Evolutionary conservation across 2,113 vertebrate genomes (phyloP).

Genomic region (Gasterosteus aculeatus): DNA sequence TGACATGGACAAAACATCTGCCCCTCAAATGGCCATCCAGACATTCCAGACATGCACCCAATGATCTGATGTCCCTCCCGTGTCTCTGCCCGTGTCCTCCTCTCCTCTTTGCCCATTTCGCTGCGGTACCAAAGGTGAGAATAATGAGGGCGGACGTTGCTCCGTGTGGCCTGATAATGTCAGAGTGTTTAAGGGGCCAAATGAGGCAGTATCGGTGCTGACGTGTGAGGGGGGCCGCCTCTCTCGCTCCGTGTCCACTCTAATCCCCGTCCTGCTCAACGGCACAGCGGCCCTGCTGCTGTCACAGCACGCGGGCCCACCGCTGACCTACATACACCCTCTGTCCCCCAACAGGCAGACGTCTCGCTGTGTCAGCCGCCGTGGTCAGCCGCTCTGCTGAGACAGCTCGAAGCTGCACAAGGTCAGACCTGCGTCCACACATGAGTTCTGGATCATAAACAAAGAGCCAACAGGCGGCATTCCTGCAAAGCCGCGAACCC

Average conservation of each 20-base stretch:
- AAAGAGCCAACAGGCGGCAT: constrained; percentile 36
- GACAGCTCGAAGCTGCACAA: constrained; percentile 75
- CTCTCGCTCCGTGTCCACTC: constrained; percentile 74
- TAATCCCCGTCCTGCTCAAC: constrained; percentile 71
- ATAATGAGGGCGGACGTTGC: constrained; percentile 88
- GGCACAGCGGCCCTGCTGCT: constrained; percentile 61
- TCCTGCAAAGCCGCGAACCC: constrained; percentile 16
- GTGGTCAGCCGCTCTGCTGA: constrained; percentile 62
- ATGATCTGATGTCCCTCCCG: constrained; percentile 23
- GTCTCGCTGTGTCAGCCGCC: constrained; percentile 69
- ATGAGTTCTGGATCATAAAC: constrained; percentile 45
- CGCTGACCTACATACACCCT: constrained; percentile 81
- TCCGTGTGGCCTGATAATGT: constrained; percentile 89
- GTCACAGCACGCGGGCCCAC: constrained; percentile 62
- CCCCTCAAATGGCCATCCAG: constrained; percentile 41
- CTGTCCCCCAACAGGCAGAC: constrained; percentile 64
- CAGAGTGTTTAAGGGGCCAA: constrained; percentile 79
- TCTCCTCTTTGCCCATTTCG: constrained; percentile 85
- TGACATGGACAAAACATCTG: background rate
- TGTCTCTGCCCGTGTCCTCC: constrained; percentile 24
- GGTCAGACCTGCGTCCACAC: constrained; percentile 52
- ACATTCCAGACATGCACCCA: constrained; percentile 9
- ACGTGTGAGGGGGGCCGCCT: constrained; percentile 66
- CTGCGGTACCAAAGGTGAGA: constrained; percentile 83
- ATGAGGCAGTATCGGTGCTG: constrained; percentile 74